These are phyloP conservation scores for Ondatra zibethicus DNA, from an alignment of 2,113 vertebrate species.

Conservation along the genomic window DNA sequence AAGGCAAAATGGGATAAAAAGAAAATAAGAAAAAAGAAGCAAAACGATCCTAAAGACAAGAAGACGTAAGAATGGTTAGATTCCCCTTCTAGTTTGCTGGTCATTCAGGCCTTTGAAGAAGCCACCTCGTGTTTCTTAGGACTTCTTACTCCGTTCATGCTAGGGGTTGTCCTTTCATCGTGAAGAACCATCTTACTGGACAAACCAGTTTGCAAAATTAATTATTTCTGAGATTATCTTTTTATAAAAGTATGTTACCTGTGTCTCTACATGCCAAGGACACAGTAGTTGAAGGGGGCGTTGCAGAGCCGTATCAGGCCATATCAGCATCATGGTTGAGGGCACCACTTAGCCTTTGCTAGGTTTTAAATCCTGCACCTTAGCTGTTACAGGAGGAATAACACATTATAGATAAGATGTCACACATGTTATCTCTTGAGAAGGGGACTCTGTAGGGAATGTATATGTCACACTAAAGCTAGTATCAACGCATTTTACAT, in stretches of 20 bases:
- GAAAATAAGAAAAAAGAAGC: conserved; percentile 1
- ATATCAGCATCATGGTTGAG: not conserved
- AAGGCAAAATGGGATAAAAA: conserved; percentile 57
- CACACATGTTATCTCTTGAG: not conserved
- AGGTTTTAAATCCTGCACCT: not conserved
- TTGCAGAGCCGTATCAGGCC: not conserved
- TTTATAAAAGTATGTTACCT: not conserved
- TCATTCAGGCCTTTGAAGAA: conserved; percentile 34
- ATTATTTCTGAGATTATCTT: conserved; percentile 55
- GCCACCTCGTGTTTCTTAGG: conserved; percentile 33
- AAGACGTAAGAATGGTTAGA: conserved; percentile 19
- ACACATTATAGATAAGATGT: conserved; percentile 26
- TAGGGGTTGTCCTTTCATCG: conserved; percentile 51
- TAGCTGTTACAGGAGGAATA: not conserved
- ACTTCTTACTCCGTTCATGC: not conserved
- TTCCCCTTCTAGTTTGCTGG: conserved; percentile 14
- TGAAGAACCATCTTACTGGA: conserved; percentile 34
- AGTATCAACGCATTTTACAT: conserved; percentile 46
- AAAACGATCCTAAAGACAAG: not conserved
- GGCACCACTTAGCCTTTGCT: not conserved
- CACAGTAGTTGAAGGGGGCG: not conserved
- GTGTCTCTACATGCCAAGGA: not conserved
- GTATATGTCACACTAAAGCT: conserved; percentile 39
- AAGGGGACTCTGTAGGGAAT: conserved; percentile 15
- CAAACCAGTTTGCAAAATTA: conserved; percentile 64